Percentiles rank a stretch among this genome's conserved stretches.
phyloP scores from a whole-genome alignment of 1,140 invertebrate species.

The Megalopta genalis region DNA sequence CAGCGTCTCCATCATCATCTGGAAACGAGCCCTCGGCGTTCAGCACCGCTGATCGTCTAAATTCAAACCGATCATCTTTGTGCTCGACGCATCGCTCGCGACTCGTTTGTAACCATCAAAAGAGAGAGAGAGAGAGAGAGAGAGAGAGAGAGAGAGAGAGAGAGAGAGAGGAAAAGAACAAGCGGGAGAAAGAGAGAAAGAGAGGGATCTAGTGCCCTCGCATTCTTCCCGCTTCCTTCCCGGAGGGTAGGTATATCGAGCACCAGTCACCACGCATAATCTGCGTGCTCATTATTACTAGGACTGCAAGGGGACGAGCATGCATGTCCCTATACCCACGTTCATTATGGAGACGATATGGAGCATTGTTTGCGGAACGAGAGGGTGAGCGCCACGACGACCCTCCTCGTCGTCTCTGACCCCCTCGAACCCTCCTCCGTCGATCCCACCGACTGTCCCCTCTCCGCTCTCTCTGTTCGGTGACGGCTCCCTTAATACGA shows the following conservation, averaged over 20 bases:
- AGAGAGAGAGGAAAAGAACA: too few species aligned
- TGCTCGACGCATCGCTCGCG: slow-evolving; percentile 22
- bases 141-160: too few species aligned
- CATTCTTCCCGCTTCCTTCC: slow-evolving; percentile 60
- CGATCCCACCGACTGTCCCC: background rate
- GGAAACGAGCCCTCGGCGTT: background rate
- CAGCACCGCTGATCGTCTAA: slow-evolving; percentile 28
- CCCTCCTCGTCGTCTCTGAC: slow-evolving; percentile 32
- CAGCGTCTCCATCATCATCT: too few species aligned
- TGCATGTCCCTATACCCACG: slow-evolving; percentile 69
- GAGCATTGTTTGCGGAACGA: slow-evolving; percentile 80
- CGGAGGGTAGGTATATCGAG: slow-evolving; percentile 70
- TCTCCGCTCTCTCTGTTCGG: background rate
- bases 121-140: slow-evolving; percentile 12
- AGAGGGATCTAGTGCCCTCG: slow-evolving; percentile 6
- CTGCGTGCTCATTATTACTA: slow-evolving; percentile 79
- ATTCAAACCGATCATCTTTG: slow-evolving; percentile 47
- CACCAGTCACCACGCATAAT: slow-evolving; percentile 78
- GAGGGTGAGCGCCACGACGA: slow-evolving; percentile 73
- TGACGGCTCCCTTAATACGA: slow-evolving; percentile 59
- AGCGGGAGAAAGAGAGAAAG: slow-evolving; percentile 38
- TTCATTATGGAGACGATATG: slow-evolving; percentile 80
- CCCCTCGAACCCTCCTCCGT: background rate
- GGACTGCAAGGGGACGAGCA: slow-evolving; percentile 71
- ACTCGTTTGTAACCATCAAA: slow-evolving; percentile 57